Evolutionary conservation across 2,888 invertebrate genomes (phyloP), one percentile per base, ranked within the genome.

Genomic region (Drosophila borborema): DNA sequence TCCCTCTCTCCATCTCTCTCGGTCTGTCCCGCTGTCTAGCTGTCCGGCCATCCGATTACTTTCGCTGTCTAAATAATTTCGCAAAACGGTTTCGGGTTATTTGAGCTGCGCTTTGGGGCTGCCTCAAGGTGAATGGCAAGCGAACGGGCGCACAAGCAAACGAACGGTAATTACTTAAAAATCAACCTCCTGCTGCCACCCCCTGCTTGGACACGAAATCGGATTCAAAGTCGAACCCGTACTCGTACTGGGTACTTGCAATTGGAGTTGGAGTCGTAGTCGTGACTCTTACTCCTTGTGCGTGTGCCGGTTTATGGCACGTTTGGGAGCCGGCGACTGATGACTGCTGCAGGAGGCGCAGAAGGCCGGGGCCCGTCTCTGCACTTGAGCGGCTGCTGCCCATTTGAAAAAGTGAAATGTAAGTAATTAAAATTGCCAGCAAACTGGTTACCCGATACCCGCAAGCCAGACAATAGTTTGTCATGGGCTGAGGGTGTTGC

Each of bases 31-130:
- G 28, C 40, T 31, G 79, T 68, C 49, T 46, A 28, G 18, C 51
- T 49, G 74, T 43, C 68, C 78, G 43, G 65, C 73, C 74, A 74
- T 66, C 72, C 84, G 84, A 86, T 84, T 86, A 85, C 89, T 85
- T 85, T 85, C 87, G 82, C 85, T 84, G 86, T 86, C 86, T 77
- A 86, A 85, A 88, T 88, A 76, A 80, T 83, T 87, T 85, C 65
- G 58, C 80, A 81, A 81, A 65, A 78, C 80, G 78, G 81, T 87
- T 86, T 84, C 80, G 79, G 86, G 81, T 81, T 81, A 81, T 81
- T 82, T 81, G 81, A 86, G 77, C 77, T 64, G 64, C 67, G 72
- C 79, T 74, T 66, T 66, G 62, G 85, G 80, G 77, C 80, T 53
- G 79, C 63, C 80, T 87, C 87, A 88, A 88, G 88, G 88, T 84